Conservation (phyloP, 1,140 invertebrate genomes). For the Drosophila lacteicornis region DNA sequence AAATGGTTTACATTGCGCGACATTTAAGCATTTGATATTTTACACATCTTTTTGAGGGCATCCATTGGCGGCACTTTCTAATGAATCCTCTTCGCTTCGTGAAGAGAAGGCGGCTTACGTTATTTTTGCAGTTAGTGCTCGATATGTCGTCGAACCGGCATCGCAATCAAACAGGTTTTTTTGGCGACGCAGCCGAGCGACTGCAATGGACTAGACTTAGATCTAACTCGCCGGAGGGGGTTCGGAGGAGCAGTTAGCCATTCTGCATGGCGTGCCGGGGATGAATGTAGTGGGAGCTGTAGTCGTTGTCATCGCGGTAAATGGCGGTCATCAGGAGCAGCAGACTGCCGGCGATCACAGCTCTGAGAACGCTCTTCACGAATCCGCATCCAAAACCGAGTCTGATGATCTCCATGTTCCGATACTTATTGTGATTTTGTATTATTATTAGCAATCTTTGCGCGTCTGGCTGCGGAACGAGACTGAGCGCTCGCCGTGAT, state of each 20-base stretch:
- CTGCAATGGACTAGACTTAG: slow-evolving; percentile 18
- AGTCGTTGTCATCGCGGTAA: slow-evolving; percentile 44
- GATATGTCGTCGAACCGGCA: slow-evolving; percentile 28
- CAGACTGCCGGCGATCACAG: slow-evolving; percentile 40
- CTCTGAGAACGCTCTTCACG: slow-evolving; percentile 13
- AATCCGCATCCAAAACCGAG: neutral
- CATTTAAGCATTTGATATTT: neutral
- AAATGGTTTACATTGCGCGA: too few relatives aligned
- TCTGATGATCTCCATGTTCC: slow-evolving; percentile 14
- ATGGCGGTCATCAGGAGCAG: slow-evolving; percentile 62
- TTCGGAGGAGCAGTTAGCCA: neutral
- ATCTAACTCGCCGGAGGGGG: neutral
- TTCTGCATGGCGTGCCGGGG: slow-evolving; percentile 58
- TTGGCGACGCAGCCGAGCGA: neutral
- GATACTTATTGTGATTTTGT: neutral
- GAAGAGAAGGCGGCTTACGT: neutral
- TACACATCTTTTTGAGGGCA: neutral
- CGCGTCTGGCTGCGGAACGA: slow-evolving; percentile 26
- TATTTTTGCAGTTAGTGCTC: slow-evolving; percentile 17
- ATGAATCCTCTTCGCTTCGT: neutral
- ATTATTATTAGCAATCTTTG: slow-evolving; percentile 15
- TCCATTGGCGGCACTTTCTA: neutral
- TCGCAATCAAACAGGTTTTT: slow-evolving; percentile 21
- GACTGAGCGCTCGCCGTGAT: slow-evolving; percentile 28
- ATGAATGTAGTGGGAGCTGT: slow-evolving; percentile 64